These are phyloP conservation scores for Phalacrocorax brasilianus DNA, from an alignment of 2,113 vertebrate genomes.

Conservation along the genomic window DNA sequence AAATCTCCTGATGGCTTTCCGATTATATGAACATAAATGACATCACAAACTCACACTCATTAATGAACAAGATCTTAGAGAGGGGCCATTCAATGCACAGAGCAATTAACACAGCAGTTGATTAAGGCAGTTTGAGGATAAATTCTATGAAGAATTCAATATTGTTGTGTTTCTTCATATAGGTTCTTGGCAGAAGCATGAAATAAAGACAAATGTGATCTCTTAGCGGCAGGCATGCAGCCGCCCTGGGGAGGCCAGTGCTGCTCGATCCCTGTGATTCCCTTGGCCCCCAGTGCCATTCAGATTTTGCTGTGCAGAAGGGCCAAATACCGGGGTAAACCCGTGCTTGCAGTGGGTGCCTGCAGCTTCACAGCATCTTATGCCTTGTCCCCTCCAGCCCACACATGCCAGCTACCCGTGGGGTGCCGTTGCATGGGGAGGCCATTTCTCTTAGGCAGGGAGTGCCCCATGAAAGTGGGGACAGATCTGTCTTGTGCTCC, in stretches of 20 bases:
- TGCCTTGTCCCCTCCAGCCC: not conserved
- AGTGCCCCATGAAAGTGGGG: not conserved
- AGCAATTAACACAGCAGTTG: constrained; percentile 56
- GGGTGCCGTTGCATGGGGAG: not conserved
- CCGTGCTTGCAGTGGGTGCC: not conserved
- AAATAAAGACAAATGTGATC: not conserved
- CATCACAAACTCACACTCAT: not conserved
- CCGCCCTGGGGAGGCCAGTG: rapidly evolving
- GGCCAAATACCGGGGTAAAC: not conserved
- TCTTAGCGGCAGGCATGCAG: not conserved
- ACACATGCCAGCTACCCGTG: not conserved
- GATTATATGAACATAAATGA: not conserved
- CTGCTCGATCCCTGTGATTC: not conserved
- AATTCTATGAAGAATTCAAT: constrained; percentile 10
- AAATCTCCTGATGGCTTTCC: not conserved
- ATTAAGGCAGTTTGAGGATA: constrained; percentile 18
- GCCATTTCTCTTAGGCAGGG: not conserved
- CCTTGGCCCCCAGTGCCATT: not conserved
- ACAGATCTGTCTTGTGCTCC: not conserved
- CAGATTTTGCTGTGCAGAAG: not conserved
- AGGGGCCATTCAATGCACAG: constrained; percentile 27
- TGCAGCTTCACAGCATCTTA: not conserved
- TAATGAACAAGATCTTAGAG: constrained; percentile 29
- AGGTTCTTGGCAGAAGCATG: not conserved
- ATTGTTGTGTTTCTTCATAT: not conserved